phyloP scores from a whole-genome alignment of 2,113 vertebrate genomes.

The Thamnophis sirtalis region DNA sequence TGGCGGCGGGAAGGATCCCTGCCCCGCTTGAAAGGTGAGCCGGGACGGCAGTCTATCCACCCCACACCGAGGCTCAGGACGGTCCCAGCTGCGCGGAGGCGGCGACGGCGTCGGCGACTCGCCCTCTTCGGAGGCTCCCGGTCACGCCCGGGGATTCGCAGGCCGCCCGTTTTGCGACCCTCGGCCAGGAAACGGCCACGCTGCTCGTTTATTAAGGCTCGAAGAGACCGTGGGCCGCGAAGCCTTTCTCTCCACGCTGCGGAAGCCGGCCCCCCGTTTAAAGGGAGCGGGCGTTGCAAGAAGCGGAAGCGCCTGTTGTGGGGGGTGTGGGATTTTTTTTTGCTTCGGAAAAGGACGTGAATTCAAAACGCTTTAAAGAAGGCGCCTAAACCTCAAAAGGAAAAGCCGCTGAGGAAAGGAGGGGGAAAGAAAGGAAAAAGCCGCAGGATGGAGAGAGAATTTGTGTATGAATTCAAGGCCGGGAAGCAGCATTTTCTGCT shows the following conservation, averaged over 20 bases:
- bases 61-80: neutral
- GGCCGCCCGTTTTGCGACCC: neutral
- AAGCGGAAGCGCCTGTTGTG: neutral
- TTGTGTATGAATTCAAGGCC: conserved; percentile 82
- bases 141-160: neutral
- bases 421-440: conserved; percentile 37
- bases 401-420: conserved; percentile 76
- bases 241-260: too few relatives aligned
- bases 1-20: neutral
- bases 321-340: too few relatives aligned
- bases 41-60: neutral
- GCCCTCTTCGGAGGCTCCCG: too few relatives aligned
- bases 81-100: too few relatives aligned
- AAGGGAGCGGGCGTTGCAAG: neutral
- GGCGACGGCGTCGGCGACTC: neutral
- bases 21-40: neutral
- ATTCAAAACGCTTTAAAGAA: neutral
- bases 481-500: conserved; percentile 80
- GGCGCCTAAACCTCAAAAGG: conserved; percentile 64
- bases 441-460: conserved; percentile 78
- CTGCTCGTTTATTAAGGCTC: neutral
- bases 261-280: neutral
- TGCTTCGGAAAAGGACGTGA: neutral
- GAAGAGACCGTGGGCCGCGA: neutral
- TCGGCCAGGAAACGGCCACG: too few relatives aligned